Evolutionary conservation across 2,113 vertebrate genomes (phyloP), one percentile per base, ranked within the genome.

Genomic region (Halcyon senegalensis): DNA sequence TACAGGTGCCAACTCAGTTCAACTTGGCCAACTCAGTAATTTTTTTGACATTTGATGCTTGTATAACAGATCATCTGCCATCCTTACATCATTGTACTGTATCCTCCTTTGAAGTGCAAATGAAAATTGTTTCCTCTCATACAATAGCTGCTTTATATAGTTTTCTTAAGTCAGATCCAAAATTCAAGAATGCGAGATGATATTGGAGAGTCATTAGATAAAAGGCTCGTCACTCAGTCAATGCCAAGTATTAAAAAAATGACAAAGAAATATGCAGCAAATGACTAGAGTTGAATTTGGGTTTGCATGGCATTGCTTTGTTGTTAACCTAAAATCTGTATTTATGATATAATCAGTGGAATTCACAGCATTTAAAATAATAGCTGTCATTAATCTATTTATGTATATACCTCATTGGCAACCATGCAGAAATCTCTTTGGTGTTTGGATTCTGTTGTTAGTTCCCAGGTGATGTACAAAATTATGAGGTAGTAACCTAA

Each of bases 101-200:
- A 67, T 89, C 67, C 28, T 97, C 33, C 50, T 68, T 64, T 96
- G 97, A 96, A 94, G 96, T 90, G 88, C 83, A 95, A 96, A 96
- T 96, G 76, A 74, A 96, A 96, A 94, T 96, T 81, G 96, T 96
- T 97, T 97, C 92, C 88, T 95, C n/a, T 88, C 83, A 69, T 86
- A 83, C 97, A 97, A 94, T 92, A 95, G 85, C 77, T 96, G 53
- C 96, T 94, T 94, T 89, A 95, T 97, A 90, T 97, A 95, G 97
- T 79, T 97, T 97, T 93, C 93, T 94, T 96, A 95, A 97, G 91
- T 96, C 89, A 94, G 67, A 79, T 97, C 94, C 96, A 97, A 97
- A 97, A 96, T 94, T 93, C 88, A 91, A 97, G 94, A 97, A 97
- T 96, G 80, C 93, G 87, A 88, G 73, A 95, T 96, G 81, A 97